Evolutionary conservation across 1,140 invertebrate genomes (phyloP).

Genomic region (Lithobius niger): DNA sequence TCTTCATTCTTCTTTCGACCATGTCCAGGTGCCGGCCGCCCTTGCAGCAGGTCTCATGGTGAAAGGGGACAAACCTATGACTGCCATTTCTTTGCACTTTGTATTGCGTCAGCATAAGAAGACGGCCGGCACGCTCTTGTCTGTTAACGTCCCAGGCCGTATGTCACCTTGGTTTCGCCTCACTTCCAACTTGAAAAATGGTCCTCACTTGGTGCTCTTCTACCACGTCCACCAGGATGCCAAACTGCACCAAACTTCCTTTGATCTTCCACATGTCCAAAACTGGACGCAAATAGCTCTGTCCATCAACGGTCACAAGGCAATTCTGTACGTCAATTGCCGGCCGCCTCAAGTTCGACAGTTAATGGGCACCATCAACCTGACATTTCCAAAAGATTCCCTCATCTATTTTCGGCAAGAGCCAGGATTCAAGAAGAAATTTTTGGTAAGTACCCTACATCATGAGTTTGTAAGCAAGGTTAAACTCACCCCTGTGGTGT

Average conservation of each 20-base stretch:
- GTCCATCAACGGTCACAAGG: slow-evolving; percentile 11
- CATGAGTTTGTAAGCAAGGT: too few species aligned
- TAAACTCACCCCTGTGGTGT: too few species aligned
- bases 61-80: slow-evolving; percentile 6
- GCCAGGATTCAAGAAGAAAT: slow-evolving; percentile 36
- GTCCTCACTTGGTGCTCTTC: slow-evolving; percentile 14
- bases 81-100: slow-evolving; percentile 20
- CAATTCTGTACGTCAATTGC: slow-evolving; percentile 15
- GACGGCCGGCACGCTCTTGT: slow-evolving; percentile 33
- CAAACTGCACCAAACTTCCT: slow-evolving; percentile 17
- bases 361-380: slow-evolving; percentile 13
- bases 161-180: slow-evolving; percentile 34
- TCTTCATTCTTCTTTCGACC: slow-evolving; percentile 31
- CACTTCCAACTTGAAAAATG: slow-evolving; percentile 16
- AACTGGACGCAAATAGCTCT: slow-evolving; percentile 17
- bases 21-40: slow-evolving; percentile 28
- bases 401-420: slow-evolving; percentile 35
- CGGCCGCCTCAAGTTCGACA: slow-evolving; percentile 9
- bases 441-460: slow-evolving; percentile 33
- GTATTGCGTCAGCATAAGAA: slow-evolving; percentile 33
- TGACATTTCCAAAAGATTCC: slow-evolving; percentile 29
- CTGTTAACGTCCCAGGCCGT: slow-evolving; percentile 33
- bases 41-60: slow-evolving; percentile 24
- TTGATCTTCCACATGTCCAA: slow-evolving; percentile 12
- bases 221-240: slow-evolving; percentile 16